Conservation (phyloP, 2,113 vertebrate genomes). For the Microtus richardsoni region DNA sequence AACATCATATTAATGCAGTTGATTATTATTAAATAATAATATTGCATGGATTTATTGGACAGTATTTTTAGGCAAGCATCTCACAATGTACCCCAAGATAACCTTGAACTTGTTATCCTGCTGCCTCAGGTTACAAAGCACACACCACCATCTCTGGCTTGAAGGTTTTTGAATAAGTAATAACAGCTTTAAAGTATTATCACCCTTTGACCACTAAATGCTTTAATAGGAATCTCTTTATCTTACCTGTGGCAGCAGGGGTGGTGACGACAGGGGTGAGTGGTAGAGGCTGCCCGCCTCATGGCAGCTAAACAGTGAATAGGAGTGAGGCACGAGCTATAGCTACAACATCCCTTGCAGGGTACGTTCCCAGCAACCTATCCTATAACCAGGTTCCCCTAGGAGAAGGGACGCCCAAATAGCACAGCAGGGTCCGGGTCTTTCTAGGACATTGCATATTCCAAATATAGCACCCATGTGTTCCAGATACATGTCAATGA, state of each 20-base stretch:
- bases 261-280: fast-evolving
- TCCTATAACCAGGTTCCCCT: too few relatives aligned
- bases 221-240: conserved; percentile 18
- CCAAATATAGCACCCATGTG: not conserved
- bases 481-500: not conserved
- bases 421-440: not conserved
- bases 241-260: not conserved
- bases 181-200: conserved; percentile 16
- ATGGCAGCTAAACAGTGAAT: not conserved
- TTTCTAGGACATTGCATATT: not conserved
- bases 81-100: not conserved
- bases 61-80: not conserved
- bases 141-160: not conserved
- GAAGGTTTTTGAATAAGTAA: not conserved
- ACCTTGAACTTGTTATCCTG: not conserved
- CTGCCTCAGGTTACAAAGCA: not conserved
- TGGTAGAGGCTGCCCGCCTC: not conserved
- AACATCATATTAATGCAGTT: not conserved
- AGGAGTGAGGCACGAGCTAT: not conserved
- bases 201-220: not conserved
- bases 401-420: not conserved
- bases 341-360: too few relatives aligned
- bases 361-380: not conserved
- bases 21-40: not conserved
- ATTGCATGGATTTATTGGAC: not conserved